Evolutionary conservation across 30 jellyfish, hydroid and myxozoan species (phyloP), one percentile per base, ranked within the genome.

Genomic region (Hydractinia echinata): DNA sequence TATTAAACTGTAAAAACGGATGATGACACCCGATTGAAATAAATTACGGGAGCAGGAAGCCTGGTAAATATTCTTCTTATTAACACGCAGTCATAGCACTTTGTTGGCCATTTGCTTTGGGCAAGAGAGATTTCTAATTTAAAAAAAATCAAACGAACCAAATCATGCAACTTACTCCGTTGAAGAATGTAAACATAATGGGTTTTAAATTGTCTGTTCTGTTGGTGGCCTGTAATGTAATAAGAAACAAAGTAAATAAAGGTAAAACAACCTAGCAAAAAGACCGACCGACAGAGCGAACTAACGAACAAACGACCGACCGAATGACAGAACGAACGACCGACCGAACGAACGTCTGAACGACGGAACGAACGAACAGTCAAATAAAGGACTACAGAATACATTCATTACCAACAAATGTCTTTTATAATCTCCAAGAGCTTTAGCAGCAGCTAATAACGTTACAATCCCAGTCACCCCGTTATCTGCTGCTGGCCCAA

Each of bases 401-500:
- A 0, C 13, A n/a, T 4, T 53, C 20, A 89, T 67, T 30, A 88
- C 96, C 51, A 81, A 50, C 18, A 82, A 9, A 51, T 92, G 69
- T 78, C 99, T 84, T 78, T 93, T 93, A 66, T 87, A 86, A 50
- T 93, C 72, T 44, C 99, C 99, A 79, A 93, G 95, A 5, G 99
- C 99, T 67, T 76, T 78, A 10, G 99, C 99, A 8, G 87, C 99
- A 10, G 89, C 95, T 11, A 93, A 88, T 13, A 93, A 82, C 9
- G 96, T 85, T 48, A 93, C 96, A 51, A 93, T 93, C 6, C 95
- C 96, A 44, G 99, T 88, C 30, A 93, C 99, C 62, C 92, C 99
- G 72, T 93, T 93, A 83, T 93, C 96, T 0, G 99, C 99, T 5
- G 95, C 99, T 10, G 96, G 99, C 1, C 96, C 96, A 76, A 93